phyloP scores from a whole-genome alignment of 2,888 invertebrate genomes.

The Iphiclides podalirius region DNA sequence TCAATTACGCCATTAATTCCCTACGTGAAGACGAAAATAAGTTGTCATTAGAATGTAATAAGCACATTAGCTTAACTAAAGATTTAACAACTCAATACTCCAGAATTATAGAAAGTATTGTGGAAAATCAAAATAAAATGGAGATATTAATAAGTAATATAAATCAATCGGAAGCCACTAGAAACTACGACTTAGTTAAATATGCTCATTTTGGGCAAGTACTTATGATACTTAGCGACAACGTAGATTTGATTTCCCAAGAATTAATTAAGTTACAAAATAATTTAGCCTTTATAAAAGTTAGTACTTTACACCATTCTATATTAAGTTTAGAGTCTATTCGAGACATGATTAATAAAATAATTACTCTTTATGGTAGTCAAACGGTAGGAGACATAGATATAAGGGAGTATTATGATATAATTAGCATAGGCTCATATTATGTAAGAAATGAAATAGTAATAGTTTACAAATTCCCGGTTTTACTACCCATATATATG shows the following conservation, averaged over 20 bases:
- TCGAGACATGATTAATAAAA: too few relatives aligned
- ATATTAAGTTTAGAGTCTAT: too few relatives aligned
- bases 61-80: too few relatives aligned
- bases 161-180: too few relatives aligned
- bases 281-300: neutral
- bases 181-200: too few relatives aligned
- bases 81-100: too few relatives aligned
- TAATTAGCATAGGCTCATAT: constrained; percentile 13
- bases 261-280: neutral
- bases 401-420: constrained; percentile 13
- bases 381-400: constrained; percentile 13
- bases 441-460: constrained; percentile 15
- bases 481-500: constrained; percentile 12
- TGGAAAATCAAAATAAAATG: too few relatives aligned
- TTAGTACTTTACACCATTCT: neutral
- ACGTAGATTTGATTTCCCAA: neutral
- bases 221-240: neutral
- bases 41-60: too few relatives aligned
- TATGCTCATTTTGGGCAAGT: neutral
- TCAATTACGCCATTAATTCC: too few relatives aligned
- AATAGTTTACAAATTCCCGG: constrained; percentile 14
- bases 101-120: too few relatives aligned
- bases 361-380: constrained; percentile 6
- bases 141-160: too few relatives aligned
- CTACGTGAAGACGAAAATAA: too few relatives aligned